Conservation (phyloP, 92 coral and sea anemone genomes). For the Desmophyllum pertusum region DNA sequence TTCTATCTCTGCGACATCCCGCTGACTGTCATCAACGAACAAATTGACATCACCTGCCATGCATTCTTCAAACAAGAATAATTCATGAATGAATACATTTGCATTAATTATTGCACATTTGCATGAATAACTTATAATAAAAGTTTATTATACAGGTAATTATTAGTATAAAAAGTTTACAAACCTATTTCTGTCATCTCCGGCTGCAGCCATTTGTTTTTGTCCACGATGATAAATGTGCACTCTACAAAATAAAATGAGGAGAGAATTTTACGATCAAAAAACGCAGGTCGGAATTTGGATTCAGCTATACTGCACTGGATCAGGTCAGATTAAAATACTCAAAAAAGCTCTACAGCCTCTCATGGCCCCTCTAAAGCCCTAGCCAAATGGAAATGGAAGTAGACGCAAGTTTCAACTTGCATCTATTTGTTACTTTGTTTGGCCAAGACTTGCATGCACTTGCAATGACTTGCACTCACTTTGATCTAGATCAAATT, state of each 20-base stretch:
- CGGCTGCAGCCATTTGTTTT: constrained; percentile 66
- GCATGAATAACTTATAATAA: too few relatives aligned
- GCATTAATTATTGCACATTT: too few relatives aligned
- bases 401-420: too few relatives aligned
- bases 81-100: too few relatives aligned
- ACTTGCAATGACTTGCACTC: too few relatives aligned
- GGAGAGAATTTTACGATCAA: background rate
- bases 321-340: background rate
- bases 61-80: constrained; percentile 57
- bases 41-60: constrained; percentile 92
- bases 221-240: constrained; percentile 82
- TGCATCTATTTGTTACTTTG: too few relatives aligned
- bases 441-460: too few relatives aligned
- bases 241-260: constrained; percentile 58
- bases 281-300: background rate
- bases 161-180: constrained; percentile 18
- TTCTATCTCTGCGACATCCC: constrained; percentile 76
- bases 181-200: constrained; percentile 68
- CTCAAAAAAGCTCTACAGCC: too few relatives aligned
- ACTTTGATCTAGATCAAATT: too few relatives aligned
- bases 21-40: constrained; percentile 63
- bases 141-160: too few relatives aligned
- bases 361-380: too few relatives aligned
- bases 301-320: background rate
- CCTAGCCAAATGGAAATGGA: too few relatives aligned